Conservation (phyloP, 2,888 invertebrate species). For the Sclerodermus sp. region DNA sequence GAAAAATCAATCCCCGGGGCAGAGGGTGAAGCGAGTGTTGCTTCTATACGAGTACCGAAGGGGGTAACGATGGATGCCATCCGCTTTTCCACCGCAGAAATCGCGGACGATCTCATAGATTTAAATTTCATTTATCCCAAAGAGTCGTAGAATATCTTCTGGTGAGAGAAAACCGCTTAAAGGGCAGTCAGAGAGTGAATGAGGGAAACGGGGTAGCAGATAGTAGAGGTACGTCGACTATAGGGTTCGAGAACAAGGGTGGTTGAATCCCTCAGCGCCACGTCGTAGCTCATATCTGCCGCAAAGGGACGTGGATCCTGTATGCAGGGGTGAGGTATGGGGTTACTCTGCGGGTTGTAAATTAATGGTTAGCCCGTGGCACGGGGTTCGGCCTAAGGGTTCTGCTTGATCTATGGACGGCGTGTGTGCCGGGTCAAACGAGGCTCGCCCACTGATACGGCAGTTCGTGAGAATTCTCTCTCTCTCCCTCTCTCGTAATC, state of each 20-base stretch:
- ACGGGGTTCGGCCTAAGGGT: conserved; percentile 47
- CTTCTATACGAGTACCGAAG: too few relatives aligned
- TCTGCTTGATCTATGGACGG: conserved; percentile 51
- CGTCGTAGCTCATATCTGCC: conserved; percentile 52
- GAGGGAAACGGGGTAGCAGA: conserved; percentile 16
- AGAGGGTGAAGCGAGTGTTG: too few relatives aligned
- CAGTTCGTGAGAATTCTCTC: conserved; percentile 26
- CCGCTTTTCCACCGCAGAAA: conserved; percentile 4
- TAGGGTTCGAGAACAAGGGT: conserved; percentile 28
- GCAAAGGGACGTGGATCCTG: conserved; percentile 45
- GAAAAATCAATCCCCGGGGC: too few relatives aligned
- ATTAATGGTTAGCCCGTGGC: conserved; percentile 54
- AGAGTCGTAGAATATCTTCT: conserved; percentile 20
- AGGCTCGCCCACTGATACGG: conserved; percentile 37
- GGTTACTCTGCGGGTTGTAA: conserved; percentile 56
- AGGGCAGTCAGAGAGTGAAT: conserved; percentile 10
- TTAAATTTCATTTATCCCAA: conserved; percentile 22
- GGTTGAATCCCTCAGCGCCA: conserved; percentile 43
- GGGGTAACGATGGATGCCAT: too few relatives aligned
- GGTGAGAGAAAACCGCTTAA: conserved; percentile 30
- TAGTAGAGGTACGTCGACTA: conserved; percentile 20
- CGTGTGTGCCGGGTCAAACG: conserved; percentile 49
- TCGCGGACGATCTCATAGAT: conserved; percentile 17
- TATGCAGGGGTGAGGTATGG: conserved; percentile 37
- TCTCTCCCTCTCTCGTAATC: conserved; percentile 2